Conservation (phyloP, 2,113 vertebrate genomes). For the Sylvilagus bachmani region DNA sequence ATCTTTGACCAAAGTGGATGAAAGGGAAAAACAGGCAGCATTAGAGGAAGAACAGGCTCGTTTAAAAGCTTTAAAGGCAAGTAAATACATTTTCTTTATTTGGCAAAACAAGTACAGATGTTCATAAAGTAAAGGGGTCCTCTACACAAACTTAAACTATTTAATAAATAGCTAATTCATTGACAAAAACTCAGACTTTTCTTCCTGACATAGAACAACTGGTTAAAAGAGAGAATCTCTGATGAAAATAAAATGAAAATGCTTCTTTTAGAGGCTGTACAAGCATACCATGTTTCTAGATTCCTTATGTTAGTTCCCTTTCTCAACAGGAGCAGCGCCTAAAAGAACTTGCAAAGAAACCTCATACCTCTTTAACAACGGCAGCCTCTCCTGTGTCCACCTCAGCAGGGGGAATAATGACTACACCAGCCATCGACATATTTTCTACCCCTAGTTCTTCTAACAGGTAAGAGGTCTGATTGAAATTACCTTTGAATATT, state of each 20-base stretch:
- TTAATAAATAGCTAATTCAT: background rate
- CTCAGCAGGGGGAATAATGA: constrained; percentile 95
- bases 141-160: constrained; percentile 35
- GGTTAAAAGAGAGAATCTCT: background rate
- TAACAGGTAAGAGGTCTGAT: constrained; percentile 90
- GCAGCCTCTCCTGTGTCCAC: constrained; percentile 97
- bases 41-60: constrained; percentile 98
- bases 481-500: constrained; percentile 8
- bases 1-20: constrained; percentile 98
- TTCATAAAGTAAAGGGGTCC: constrained; percentile 14
- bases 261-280: background rate
- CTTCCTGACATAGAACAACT: background rate
- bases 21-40: constrained; percentile 99
- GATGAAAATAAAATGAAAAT: constrained; percentile 37
- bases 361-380: constrained; percentile 95
- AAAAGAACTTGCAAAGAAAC: constrained; percentile 98
- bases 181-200: constrained; percentile 47
- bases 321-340: constrained; percentile 95
- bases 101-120: constrained; percentile 19
- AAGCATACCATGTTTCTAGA: constrained; percentile 66
- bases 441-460: constrained; percentile 98
- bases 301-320: constrained; percentile 77
- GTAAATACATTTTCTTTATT: constrained; percentile 44
- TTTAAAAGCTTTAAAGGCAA: constrained; percentile 98
- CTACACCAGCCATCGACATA: constrained; percentile 96